phyloP scores from a whole-genome alignment of 2,888 invertebrate genomes.

The Ecliptopera silaceata region DNA sequence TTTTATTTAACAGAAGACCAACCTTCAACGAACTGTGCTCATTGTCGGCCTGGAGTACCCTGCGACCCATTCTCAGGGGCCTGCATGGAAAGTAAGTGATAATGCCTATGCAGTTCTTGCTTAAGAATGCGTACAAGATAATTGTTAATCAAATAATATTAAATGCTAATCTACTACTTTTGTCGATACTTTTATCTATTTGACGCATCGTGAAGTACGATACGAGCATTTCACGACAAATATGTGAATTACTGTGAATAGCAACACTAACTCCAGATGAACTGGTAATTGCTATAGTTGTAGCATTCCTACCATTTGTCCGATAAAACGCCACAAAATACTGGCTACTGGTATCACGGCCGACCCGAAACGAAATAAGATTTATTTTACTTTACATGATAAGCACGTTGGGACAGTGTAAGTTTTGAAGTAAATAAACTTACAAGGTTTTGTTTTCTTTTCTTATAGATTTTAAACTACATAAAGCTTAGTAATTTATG shows the following conservation, averaged over 20 bases:
- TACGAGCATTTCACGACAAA: constrained; percentile 64
- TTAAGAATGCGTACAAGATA: constrained; percentile 5
- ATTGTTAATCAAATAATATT: constrained; percentile 22
- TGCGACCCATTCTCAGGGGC: constrained; percentile 92
- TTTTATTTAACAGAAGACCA: constrained; percentile 44
- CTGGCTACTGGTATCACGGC: constrained; percentile 76
- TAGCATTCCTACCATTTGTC: constrained; percentile 74
- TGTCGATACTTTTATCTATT: constrained; percentile 44
- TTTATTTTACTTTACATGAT: constrained; percentile 37
- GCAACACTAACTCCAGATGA: constrained; percentile 82
- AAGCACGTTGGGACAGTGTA: constrained; percentile 42
- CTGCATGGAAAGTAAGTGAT: constrained; percentile 90
- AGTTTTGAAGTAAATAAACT: constrained; percentile 29
- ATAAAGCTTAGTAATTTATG: constrained; percentile 31
- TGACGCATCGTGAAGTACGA: constrained; percentile 62
- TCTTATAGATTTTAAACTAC: constrained; percentile 11
- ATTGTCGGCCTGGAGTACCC: constrained; percentile 89
- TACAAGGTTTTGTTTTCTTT: constrained; percentile 5
- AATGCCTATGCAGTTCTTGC: constrained; percentile 13
- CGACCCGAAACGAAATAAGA: constrained; percentile 70
- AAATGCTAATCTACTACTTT: constrained; percentile 34
- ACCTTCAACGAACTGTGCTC: constrained; percentile 84
- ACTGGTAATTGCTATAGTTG: constrained; percentile 78
- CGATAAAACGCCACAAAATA: constrained; percentile 82
- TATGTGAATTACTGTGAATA: constrained; percentile 65